Percentiles rank a stretch among this genome's conserved stretches.
These are phyloP conservation scores for Cyrtorhinus lividipennis DNA, from an alignment of 1,140 invertebrate species.

Conservation along the genomic window DNA sequence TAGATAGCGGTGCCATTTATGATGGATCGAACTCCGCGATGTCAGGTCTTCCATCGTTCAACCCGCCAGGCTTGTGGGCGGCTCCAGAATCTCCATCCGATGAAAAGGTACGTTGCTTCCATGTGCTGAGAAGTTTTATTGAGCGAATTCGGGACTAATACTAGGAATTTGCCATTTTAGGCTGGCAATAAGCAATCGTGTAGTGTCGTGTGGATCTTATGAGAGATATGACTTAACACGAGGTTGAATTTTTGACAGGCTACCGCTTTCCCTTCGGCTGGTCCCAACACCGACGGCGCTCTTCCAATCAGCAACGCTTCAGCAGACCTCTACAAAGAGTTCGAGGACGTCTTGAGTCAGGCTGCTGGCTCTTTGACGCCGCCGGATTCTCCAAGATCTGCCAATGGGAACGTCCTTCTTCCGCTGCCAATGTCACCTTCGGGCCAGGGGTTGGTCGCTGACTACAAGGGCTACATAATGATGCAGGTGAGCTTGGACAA, in stretches of 20 bases:
- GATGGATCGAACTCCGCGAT: neutral
- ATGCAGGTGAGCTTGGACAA: neutral
- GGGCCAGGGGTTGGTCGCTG: too few relatives aligned
- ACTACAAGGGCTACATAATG: neutral
- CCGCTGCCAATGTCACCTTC: neutral
- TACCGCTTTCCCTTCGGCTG: neutral
- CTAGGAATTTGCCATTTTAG: too few relatives aligned
- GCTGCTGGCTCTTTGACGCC: conserved; percentile 45
- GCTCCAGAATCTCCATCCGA: neutral
- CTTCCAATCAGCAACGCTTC: too few relatives aligned
- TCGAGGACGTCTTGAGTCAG: conserved; percentile 22
- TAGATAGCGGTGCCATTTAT: conserved; percentile 24
- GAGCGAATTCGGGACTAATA: too few relatives aligned
- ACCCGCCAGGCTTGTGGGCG: neutral
- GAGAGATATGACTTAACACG: too few relatives aligned
- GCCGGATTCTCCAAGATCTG: conserved; percentile 51
- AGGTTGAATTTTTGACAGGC: too few relatives aligned
- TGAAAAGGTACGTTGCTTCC: conserved; percentile 1
- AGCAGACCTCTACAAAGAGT: conserved; percentile 17
- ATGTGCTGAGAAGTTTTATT: too few relatives aligned
- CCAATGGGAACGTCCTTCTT: conserved; percentile 28
- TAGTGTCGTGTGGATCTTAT: too few relatives aligned
- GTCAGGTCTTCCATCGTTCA: neutral
- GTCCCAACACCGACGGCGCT: too few relatives aligned
- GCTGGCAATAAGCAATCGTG: too few relatives aligned